phyloP scores from a whole-genome alignment of 2,113 vertebrate species.

The Silurus meridionalis region DNA sequence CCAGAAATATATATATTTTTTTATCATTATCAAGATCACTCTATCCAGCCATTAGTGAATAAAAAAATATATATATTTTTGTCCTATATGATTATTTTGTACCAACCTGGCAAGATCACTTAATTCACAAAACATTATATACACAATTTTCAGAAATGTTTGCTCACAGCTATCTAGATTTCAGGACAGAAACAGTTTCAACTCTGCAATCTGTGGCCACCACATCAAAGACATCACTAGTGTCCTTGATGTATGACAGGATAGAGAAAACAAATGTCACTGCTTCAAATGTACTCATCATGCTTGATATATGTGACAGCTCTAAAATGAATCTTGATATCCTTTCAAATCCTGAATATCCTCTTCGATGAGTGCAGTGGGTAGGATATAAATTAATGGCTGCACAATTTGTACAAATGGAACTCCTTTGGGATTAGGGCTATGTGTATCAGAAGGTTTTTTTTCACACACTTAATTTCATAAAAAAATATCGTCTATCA shows the following conservation, averaged over 20 bases:
- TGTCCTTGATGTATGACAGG: not conserved
- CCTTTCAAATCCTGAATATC: not conserved
- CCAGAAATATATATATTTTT: not conserved
- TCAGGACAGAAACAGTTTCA: not conserved
- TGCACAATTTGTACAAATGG: not conserved
- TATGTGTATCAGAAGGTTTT: not conserved
- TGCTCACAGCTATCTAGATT: not conserved
- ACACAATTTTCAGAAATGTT: not conserved
- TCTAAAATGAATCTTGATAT: not conserved
- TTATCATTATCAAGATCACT: not conserved
- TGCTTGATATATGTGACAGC: not conserved
- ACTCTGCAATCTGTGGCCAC: not conserved
- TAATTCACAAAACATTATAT: not conserved
- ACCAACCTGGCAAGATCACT: not conserved
- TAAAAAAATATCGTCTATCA: not conserved
- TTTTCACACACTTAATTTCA: not conserved
- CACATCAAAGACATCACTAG: constrained; percentile 7
- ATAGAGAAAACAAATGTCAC: constrained; percentile 10
- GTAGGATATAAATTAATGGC: not conserved
- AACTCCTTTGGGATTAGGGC: not conserved
- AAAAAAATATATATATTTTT: not conserved
- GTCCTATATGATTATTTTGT: not conserved
- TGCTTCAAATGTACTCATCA: constrained; percentile 11
- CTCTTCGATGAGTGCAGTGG: not conserved
- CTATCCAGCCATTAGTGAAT: not conserved